These are phyloP conservation scores for Entosphenus tridentatus DNA, from an alignment of 2,113 vertebrate genomes.

Conservation along the genomic window DNA sequence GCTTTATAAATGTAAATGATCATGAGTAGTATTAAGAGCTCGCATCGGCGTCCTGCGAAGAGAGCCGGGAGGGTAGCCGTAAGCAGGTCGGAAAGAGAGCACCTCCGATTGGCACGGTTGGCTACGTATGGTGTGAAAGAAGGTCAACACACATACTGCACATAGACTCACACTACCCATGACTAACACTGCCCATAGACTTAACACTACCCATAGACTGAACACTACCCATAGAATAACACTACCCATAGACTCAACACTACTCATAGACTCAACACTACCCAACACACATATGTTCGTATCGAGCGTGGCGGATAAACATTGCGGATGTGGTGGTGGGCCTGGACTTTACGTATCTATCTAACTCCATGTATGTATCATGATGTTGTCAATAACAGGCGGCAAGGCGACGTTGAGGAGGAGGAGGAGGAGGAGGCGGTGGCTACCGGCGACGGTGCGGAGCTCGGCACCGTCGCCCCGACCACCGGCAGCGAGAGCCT, in stretches of 20 bases:
- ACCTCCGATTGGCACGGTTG: no score
- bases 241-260: no score
- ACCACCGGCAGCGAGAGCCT: conserved; percentile 43
- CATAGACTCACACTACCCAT: no score
- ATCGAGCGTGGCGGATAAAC: not conserved
- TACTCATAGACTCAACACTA: no score
- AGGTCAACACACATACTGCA: no score
- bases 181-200: no score
- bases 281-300: not conserved
- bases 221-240: no score
- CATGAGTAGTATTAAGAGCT: not conserved
- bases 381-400: no score
- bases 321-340: not conserved
- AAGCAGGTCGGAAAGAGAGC: not conserved
- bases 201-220: no score
- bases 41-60: not conserved
- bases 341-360: not conserved
- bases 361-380: no score
- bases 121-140: no score
- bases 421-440: not conserved
- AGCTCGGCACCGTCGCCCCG: conserved; percentile 26
- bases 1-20: not conserved
- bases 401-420: no score
- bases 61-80: not conserved
- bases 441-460: conserved; percentile 17